Percentiles rank a stretch among this genome's conserved stretches.
These are phyloP conservation scores for Parazoanthus darwini DNA, from an alignment of 92 coral and sea anemone genomes.

Conservation along the genomic window DNA sequence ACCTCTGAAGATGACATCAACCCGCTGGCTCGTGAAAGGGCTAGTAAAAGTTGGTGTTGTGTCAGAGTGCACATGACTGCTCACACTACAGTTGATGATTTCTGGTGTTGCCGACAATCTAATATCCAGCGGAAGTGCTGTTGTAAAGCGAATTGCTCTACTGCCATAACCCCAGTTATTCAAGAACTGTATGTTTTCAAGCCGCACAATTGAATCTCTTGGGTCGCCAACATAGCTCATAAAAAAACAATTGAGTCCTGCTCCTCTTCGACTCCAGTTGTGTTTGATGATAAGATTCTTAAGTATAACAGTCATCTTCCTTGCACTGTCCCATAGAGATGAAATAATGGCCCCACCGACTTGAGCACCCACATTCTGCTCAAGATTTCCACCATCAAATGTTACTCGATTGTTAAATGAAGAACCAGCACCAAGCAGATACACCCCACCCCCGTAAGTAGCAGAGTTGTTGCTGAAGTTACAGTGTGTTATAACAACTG, in stretches of 20 bases:
- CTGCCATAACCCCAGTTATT: slow-evolving; percentile 24
- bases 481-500: slow-evolving; percentile 48
- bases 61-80: slow-evolving; percentile 10
- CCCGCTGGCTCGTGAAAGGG: slow-evolving; percentile 77
- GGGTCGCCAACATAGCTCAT: slow-evolving; percentile 21
- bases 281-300: slow-evolving; percentile 25
- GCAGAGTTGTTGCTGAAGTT: slow-evolving; percentile 66
- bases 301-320: slow-evolving; percentile 22
- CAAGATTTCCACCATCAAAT: slow-evolving; percentile 34
- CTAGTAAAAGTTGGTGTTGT: slow-evolving; percentile 61
- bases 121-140: slow-evolving; percentile 25
- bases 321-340: slow-evolving; percentile 43
- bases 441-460: slow-evolving; percentile 85
- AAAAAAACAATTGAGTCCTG: slow-evolving; percentile 39
- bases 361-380: slow-evolving; percentile 39
- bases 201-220: neutral
- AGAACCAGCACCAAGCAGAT: slow-evolving; percentile 44
- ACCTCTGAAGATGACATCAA: slow-evolving; percentile 68
- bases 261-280: slow-evolving; percentile 46
- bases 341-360: slow-evolving; percentile 50
- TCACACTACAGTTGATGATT: slow-evolving; percentile 20
- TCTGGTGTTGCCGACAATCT: slow-evolving; percentile 22
- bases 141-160: slow-evolving; percentile 22
- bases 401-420: slow-evolving; percentile 40
- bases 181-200: slow-evolving; percentile 6